These are phyloP conservation scores for Anolis apletophallus DNA, from an alignment of 2,797 vertebrate species.

Conservation along the genomic window DNA sequence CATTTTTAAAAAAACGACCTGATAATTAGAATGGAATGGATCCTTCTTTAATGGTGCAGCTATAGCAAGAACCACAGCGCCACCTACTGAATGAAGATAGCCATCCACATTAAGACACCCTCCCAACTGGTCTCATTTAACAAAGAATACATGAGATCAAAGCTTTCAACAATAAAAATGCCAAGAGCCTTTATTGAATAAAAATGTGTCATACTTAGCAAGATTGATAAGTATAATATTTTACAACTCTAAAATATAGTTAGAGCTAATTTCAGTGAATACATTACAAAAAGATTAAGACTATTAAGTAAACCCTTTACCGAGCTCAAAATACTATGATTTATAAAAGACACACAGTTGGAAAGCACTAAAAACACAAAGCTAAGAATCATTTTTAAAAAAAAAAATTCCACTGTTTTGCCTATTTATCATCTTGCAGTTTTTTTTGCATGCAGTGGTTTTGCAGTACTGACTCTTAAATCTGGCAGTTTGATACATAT, in stretches of 20 bases:
- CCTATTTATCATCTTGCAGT: slow-evolving; percentile 56
- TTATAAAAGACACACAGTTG: slow-evolving; percentile 71
- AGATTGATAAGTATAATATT: slow-evolving; percentile 79
- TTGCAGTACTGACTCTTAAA: slow-evolving; percentile 36
- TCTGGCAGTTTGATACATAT: slow-evolving; percentile 55
- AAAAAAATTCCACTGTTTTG: slow-evolving; percentile 53
- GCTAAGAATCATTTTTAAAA: slow-evolving; percentile 47
- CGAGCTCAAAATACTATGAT: slow-evolving; percentile 59
- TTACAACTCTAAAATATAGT: slow-evolving; percentile 79
- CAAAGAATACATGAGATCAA: neutral
- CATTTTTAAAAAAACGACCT: accelerated
- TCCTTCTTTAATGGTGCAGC: accelerated
- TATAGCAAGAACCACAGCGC: slow-evolving; percentile 47
- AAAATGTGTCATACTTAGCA: slow-evolving; percentile 74
- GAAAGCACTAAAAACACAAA: slow-evolving; percentile 62
- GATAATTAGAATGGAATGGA: accelerated
- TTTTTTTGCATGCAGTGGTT: slow-evolving; percentile 58
- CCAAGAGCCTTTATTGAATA: slow-evolving; percentile 80
- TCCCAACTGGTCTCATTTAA: neutral
- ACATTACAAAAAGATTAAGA: slow-evolving; percentile 71
- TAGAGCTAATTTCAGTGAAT: slow-evolving; percentile 76
- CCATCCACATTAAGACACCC: neutral
- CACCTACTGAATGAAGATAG: slow-evolving; percentile 66
- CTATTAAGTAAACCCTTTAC: slow-evolving; percentile 61
- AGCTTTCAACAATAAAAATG: slow-evolving; percentile 61